Conservation (phyloP, 1,140 invertebrate species). For the Branchinecta lynchi region DNA sequence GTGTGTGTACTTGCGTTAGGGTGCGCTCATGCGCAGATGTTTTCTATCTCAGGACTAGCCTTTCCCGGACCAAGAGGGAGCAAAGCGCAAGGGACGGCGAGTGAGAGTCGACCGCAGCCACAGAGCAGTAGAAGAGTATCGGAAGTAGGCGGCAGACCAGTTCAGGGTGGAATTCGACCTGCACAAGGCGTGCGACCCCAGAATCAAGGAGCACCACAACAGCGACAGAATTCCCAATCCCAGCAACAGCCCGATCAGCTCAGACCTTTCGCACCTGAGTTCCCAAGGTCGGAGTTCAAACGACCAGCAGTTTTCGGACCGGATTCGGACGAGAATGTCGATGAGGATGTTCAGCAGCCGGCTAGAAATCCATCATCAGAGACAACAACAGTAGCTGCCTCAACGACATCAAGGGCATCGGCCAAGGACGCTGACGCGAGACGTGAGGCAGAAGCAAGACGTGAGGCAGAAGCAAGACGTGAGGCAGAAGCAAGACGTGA, state of each 20-base stretch:
- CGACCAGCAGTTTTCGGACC: background rate
- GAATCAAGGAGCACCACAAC: background rate
- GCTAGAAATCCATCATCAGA: background rate
- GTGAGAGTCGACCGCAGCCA: background rate
- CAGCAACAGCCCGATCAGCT: background rate
- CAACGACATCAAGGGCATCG: background rate
- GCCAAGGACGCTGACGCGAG: background rate
- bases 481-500: background rate
- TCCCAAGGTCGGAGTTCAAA: background rate
- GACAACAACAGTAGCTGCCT: background rate
- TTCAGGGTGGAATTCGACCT: background rate
- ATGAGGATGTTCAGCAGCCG: background rate
- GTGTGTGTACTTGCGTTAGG: background rate
- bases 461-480: background rate
- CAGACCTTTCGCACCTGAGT: background rate
- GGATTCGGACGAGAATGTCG: background rate
- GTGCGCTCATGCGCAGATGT: background rate
- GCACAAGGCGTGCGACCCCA: background rate
- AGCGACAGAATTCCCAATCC: background rate
- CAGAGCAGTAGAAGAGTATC: background rate
- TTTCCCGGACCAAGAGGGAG: constrained; percentile 8
- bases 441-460: background rate
- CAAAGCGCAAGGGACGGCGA: background rate
- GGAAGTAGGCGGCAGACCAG: background rate
- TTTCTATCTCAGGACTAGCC: background rate